Base-by-base conservation (phyloP, 2,888 invertebrate genomes). In the Oxyteleia sp. region DNA sequence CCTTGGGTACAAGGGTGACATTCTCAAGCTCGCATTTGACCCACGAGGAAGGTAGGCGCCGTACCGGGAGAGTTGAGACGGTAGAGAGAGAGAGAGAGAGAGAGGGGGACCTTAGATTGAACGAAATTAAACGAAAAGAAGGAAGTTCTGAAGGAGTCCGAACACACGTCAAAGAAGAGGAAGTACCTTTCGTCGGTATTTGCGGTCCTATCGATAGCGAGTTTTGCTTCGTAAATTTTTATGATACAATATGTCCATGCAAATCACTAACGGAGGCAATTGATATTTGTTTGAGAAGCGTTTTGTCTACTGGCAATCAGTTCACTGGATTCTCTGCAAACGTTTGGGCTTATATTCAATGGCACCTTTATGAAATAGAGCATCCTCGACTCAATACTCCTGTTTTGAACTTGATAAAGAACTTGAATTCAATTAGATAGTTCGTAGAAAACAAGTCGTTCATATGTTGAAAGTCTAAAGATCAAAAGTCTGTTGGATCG, bases 281-380 rank as follows among this genome's bases (percentile, higher is more conserved):
- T 2, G 49, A 59, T 35, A 38, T 61, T 11, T 47, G 47, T 35
- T 71, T 57, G 20, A 57, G 49, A 20, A 23, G 13, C n/a, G 71
- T 71, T 10, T 49, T 71, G 23, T 45, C 71, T 4, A 71, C 71
- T 35, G 71, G 71, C 3, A 13, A 59, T 35, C 49, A 59, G 3
- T 59, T 71, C n/a, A 16, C 23, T 0, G 49, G 71, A 23, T n/a
- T 71, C n/a, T 0, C 71, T 13, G 10, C 23, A n/a, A 71, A 71
- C 10, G 59, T 59, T 15, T 59, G 59, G 59, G 35, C 18, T 3
- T 71, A 49, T 51, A 43, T 59, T 43, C 59, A 59, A 26, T 59
- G 59, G 59, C 5, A 59, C 11, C 13, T 59, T 7, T 59, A n/a
- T 8, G 59, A 15, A 18, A 59, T 57, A 4, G 38, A 38, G 18